These are phyloP conservation scores for Acridotheres tristis DNA, from an alignment of 2,797 vertebrate species.

Conservation along the genomic window DNA sequence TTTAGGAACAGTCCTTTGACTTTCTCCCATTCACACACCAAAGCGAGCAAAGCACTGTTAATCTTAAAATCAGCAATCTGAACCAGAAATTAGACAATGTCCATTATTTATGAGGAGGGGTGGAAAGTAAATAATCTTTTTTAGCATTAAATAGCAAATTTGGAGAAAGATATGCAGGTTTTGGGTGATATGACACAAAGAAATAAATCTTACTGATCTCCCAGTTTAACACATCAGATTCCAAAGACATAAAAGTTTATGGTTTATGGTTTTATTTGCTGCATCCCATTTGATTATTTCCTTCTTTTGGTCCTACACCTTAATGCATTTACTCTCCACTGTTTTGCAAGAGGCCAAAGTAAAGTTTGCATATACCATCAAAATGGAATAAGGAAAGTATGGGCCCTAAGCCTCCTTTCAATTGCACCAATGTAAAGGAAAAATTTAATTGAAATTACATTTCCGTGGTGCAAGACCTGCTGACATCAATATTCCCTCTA, in stretches of 20 bases:
- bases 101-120: constrained; percentile 2
- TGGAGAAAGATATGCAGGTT: not conserved
- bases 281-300: not conserved
- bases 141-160: constrained; percentile 24
- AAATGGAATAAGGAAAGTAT: not conserved
- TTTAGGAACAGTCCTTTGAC: not conserved
- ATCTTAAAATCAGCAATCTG: not conserved
- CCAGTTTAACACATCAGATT: not conserved
- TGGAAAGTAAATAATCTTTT: constrained; percentile 2
- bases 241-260: not conserved
- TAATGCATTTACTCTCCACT: not conserved
- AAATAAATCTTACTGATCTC: constrained; percentile 3
- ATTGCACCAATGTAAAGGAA: not conserved
- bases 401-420: not conserved
- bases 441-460: not conserved
- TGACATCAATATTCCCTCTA: not conserved
- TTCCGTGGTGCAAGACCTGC: not conserved
- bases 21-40: not conserved
- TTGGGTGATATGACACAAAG: not conserved
- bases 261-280: not conserved
- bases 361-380: not conserved
- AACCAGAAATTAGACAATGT: not conserved
- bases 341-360: not conserved
- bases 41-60: not conserved
- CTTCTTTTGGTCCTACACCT: not conserved